A percentile compares a stretch with the other conserved stretches of the same genome.
phyloP scores from a whole-genome alignment of 2,113 vertebrate genomes.

The Chloropsis cyanopogon region DNA sequence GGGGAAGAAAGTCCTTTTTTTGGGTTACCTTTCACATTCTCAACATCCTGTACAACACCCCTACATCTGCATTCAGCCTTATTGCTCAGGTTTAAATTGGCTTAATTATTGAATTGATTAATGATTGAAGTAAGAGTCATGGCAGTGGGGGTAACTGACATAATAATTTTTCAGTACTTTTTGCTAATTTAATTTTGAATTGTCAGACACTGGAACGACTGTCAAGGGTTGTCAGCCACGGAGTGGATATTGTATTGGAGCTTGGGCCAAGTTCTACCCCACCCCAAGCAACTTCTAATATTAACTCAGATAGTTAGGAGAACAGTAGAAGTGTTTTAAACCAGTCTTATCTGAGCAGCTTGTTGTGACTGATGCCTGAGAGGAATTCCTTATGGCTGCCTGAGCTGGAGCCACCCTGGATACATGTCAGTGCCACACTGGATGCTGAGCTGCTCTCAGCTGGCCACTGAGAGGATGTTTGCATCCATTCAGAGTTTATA shows the following conservation, averaged over 20 bases:
- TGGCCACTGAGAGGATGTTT: neutral
- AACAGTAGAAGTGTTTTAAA: neutral
- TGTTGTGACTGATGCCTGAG: neutral
- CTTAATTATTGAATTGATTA: neutral
- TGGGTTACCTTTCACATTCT: neutral
- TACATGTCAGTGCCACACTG: fast-evolving
- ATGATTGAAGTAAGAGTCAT: neutral
- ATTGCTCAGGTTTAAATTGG: neutral
- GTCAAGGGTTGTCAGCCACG: neutral
- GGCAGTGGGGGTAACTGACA: fast-evolving
- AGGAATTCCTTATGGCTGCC: neutral
- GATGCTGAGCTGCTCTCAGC: neutral
- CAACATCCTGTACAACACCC: neutral
- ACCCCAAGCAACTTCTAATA: neutral
- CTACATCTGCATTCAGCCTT: neutral
- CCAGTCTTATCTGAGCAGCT: neutral
- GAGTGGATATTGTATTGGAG: neutral
- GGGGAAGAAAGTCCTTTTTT: neutral
- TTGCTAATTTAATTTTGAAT: neutral
- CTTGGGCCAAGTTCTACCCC: neutral
- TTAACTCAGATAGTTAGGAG: neutral
- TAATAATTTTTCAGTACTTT: neutral
- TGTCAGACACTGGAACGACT: neutral
- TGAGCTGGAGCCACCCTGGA: neutral
- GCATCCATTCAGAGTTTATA: neutral